Base-by-base conservation (phyloP, 1,140 invertebrate genomes). In the Brachionus sp. region DNA sequence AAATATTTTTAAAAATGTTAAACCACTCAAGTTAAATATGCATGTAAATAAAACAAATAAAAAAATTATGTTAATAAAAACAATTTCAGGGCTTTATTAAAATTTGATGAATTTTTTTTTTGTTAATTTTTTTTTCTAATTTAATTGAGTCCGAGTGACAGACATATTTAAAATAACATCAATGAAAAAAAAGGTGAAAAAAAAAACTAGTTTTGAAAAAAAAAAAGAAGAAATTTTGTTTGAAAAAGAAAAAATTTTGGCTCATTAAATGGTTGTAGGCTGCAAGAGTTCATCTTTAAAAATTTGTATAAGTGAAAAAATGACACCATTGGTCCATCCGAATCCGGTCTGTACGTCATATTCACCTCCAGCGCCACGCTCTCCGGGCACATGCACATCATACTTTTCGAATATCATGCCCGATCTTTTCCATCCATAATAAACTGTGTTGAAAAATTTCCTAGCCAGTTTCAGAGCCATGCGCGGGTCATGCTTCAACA, bases 301-400 rank as follows among this genome's bases (percentile, higher is more conserved):
- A 13, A 66, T 66, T 25, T 82, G 50, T 7, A 95, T 87, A 23
- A 95, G 91, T 85, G 95, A 93, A 35, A 96, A 88, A n/a, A 93
- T 91, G 0, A 95, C 92, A 2, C 95, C 95, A 87, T 97, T 97
- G 0, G 94, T 94, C 95, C 95, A 98, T 3, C 95, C 95, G 87
- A 98, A 98, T 7, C 96, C 96, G 13, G 91, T 91, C 87, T 97
- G 94, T 0, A 95, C 93, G 0, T 89, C 89, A 87, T 97, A 97
- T 88, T 98, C 96, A 0, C 95, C 95, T 0, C 95, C 95, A 5
- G 92, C 92, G 0, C 95, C 95, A 37, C 92, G 91, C 16, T 91
- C 88, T 2, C 94, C 94, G 0, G 25, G 3, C 0, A 92, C 86
- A 62, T 91, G 88, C 0, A 92, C 93, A 86, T 93, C 92, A 85